phyloP scores from a whole-genome alignment of 2,113 vertebrate genomes.

The Antechinus stuartii region DNA sequence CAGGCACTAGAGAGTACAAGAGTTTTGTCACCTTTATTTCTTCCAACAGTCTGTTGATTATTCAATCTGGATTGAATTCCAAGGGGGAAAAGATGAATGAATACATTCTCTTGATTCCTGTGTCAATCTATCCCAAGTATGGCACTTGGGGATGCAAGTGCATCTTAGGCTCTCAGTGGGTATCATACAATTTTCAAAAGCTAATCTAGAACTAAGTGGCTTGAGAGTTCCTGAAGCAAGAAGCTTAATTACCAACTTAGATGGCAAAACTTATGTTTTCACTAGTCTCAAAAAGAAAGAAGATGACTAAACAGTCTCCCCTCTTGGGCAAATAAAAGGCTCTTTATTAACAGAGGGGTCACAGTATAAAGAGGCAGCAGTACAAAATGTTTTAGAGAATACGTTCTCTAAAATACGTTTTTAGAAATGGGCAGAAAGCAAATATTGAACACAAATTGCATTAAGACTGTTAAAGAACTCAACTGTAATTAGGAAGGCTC shows the following conservation, averaged over 20 bases:
- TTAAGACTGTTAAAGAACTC: neutral
- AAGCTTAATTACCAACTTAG: rapidly evolving
- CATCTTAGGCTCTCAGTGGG: neutral
- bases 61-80: neutral
- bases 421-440: neutral
- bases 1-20: neutral
- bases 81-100: rapidly evolving
- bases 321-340: neutral
- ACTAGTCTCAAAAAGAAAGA: neutral
- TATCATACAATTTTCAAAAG: neutral
- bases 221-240: rapidly evolving
- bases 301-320: rapidly evolving
- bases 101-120: neutral
- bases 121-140: neutral
- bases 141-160: neutral
- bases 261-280: rapidly evolving
- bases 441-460: too few relatives aligned
- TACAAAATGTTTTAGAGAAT: neutral
- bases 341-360: neutral
- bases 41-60: too few relatives aligned
- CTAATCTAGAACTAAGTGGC: neutral
- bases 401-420: neutral
- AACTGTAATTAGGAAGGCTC: neutral
- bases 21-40: neutral
- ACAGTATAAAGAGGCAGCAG: rapidly evolving